Evolutionary conservation across 2,888 invertebrate genomes (phyloP), one percentile per base, ranked within the genome.

Genomic region (Pelosia muscerda): DNA sequence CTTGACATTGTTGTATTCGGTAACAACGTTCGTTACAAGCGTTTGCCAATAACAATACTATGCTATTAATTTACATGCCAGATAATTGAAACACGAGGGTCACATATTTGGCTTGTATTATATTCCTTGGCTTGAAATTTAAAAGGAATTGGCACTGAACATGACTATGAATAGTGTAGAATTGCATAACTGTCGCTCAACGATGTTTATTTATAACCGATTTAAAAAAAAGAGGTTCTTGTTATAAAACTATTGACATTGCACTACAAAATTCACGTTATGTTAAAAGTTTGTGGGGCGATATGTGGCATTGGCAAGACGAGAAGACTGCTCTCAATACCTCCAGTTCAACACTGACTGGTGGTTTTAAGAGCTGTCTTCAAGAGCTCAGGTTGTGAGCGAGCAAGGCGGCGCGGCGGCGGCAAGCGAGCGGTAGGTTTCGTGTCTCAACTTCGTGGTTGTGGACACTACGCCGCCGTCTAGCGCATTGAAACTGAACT

Each of bases 11-110:
- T 25, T 60, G 11, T 62, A 49, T 62, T 28, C 28, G 5, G 31
- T 28, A 62, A 54, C 1, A n/a, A 13, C 53, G 11, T 23, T 9
- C 10, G 19, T 55, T 23, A 13, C 53, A 19, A 19, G 19, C 10
- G 19, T 55, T 23, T 63, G 63, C 63, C 63, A 63, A 63, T 55
- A 56, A 54, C 49, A 26, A 11, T 42, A 42, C 55, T 60, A 72
- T 5, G 23, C 61, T 42, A 49, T 26, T 22, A 25, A 34, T 57
- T 49, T 49, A 58, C 28, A 42, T 65, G 65, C 49, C 49, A 65
- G 15, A 38, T 23, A 59, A 11, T 19, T 3, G 11, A 25, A 61
- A 15, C 15, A 2, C 13, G 60, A 49, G 13, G 61, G 61, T 61
- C 61, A 23, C 34, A 38, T 63, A 55, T 63, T 63, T 34, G n/a